phyloP scores from a whole-genome alignment of 2,888 invertebrate species.

The Latheticus oryzae region DNA sequence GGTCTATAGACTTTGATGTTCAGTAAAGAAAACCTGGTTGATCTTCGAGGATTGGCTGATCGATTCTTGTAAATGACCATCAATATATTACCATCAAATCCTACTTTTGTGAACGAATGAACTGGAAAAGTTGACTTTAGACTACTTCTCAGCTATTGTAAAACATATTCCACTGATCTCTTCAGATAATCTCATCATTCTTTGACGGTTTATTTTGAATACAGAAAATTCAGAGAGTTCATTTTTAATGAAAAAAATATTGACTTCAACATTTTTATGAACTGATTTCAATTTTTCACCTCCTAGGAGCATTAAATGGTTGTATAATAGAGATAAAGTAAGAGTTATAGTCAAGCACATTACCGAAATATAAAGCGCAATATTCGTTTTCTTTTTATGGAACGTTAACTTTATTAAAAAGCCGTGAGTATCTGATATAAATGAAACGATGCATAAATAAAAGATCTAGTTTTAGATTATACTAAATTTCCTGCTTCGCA shows the following conservation, averaged over 20 bases:
- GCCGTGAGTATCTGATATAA: slow-evolving; percentile 28
- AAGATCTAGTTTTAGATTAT: slow-evolving; percentile 38
- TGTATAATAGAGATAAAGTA: slow-evolving; percentile 32
- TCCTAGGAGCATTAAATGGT: slow-evolving; percentile 23
- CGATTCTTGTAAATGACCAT: slow-evolving; percentile 33
- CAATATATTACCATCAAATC: slow-evolving; percentile 38
- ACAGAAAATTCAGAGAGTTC: slow-evolving; percentile 1
- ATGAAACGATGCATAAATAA: slow-evolving; percentile 32
- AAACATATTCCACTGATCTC: slow-evolving; percentile 18
- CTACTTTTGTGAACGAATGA: slow-evolving; percentile 29
- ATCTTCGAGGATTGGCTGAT: slow-evolving; percentile 11
- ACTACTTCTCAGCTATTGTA: slow-evolving; percentile 2
- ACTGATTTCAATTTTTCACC: slow-evolving; percentile 26
- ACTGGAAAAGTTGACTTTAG: slow-evolving; percentile 22
- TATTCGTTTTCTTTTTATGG: slow-evolving; percentile 38
- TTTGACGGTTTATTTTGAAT: slow-evolving; percentile 17
- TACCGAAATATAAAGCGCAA: slow-evolving; percentile 35
- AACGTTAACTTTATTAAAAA: slow-evolving; percentile 39
- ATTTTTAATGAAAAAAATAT: not conserved
- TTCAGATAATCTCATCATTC: slow-evolving; percentile 16
- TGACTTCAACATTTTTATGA: not conserved
- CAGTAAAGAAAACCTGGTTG: no score
- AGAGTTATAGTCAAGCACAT: slow-evolving; percentile 36
- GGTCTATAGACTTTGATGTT: slow-evolving; percentile 22
- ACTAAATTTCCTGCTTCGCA: slow-evolving; percentile 33